Evolutionary conservation across 2,797 vertebrate species (phyloP).

Genomic region (Coreius guichenoti): DNA sequence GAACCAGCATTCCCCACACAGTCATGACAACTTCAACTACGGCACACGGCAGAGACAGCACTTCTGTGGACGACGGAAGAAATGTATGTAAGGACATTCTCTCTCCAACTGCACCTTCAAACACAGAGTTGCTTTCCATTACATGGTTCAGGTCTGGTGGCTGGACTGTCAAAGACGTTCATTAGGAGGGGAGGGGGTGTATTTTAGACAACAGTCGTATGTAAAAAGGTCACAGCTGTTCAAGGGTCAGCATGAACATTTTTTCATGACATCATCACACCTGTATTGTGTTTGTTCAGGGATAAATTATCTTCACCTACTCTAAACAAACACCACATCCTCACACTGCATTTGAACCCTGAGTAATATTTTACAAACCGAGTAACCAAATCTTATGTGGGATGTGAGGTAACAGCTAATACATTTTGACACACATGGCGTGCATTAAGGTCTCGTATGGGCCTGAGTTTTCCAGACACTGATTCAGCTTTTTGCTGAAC

Average conservation of each 20-base stretch:
- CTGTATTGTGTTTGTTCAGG: slow-evolving; percentile 68
- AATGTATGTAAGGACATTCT: slow-evolving; percentile 91
- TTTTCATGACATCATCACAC: slow-evolving; percentile 77
- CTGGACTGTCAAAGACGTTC: not conserved
- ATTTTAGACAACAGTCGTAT: not conserved
- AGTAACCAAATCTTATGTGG: slow-evolving; percentile 32
- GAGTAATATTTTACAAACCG: slow-evolving; percentile 4
- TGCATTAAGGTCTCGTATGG: not conserved
- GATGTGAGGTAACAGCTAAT: slow-evolving; percentile 19
- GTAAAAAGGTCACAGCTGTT: slow-evolving; percentile 67
- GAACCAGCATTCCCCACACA: slow-evolving; percentile 16
- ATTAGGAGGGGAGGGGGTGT: not conserved
- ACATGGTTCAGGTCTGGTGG: not conserved
- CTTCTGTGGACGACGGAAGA: slow-evolving; percentile 93
- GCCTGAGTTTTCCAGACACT: not conserved
- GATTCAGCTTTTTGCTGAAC: slow-evolving; percentile 17
- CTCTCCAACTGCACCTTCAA: slow-evolving; percentile 8
- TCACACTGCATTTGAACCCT: slow-evolving; percentile 65
- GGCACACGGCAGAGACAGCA: slow-evolving; percentile 79
- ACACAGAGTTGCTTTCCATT: slow-evolving; percentile 13
- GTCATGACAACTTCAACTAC: slow-evolving; percentile 26
- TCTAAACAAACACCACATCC: slow-evolving; percentile 60
- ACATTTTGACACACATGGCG: slow-evolving; percentile 38
- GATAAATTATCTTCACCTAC: slow-evolving; percentile 71
- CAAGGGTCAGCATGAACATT: slow-evolving; percentile 67